Base-by-base conservation (phyloP, 1,140 invertebrate genomes). In the Pseudomyrmex dendroicus region DNA sequence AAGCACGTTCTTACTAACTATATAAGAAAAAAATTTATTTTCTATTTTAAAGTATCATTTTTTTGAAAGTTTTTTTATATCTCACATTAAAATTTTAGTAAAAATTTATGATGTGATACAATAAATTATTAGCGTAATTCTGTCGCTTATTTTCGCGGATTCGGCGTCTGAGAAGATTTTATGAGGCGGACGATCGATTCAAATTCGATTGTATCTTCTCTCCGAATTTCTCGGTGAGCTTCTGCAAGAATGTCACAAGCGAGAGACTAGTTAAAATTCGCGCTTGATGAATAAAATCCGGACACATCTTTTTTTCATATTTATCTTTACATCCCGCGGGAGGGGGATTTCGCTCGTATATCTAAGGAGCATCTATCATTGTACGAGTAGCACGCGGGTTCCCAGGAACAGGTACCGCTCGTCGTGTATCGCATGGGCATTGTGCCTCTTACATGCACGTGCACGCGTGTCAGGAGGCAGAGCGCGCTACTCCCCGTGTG, bases 331-430 rank as follows among this genome's bases (percentile, higher is more conserved):
- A 35, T 61, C 17, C 56, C 72, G 70, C 56, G 70, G 15, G 25
- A 35, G 35, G 5, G 5, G 5, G 5, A 22, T 50, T 76, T 76
- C 46, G 17, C 13, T 20, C 63, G 56, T 17, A 25, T 56, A 68
- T 35, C 54, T 78, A 15, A 70, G 17, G 52, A 50, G 17, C 66
- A 80, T 80, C 76, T 59, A 80, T 59, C 76, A 59, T 72, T 59
- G 76, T 72, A 59, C 20, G 35, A 77, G 8, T 61, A 61, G 63
- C 64, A 10, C 66, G 35, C 66, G 12, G 17, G 15, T 59, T 78
- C 52, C 17, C 74, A 57, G 35, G 64, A 57, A 50, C 74, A 68
- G 46, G 35, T 68, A 78, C 63, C 74, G 63, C 73, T 78, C 48
- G 46, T n/a, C 64, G 52, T 7, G 64, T 17, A 57, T 77, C 67